Evolutionary conservation across 1,140 invertebrate genomes (phyloP).

Genomic region (Drosophila ercepeae): DNA sequence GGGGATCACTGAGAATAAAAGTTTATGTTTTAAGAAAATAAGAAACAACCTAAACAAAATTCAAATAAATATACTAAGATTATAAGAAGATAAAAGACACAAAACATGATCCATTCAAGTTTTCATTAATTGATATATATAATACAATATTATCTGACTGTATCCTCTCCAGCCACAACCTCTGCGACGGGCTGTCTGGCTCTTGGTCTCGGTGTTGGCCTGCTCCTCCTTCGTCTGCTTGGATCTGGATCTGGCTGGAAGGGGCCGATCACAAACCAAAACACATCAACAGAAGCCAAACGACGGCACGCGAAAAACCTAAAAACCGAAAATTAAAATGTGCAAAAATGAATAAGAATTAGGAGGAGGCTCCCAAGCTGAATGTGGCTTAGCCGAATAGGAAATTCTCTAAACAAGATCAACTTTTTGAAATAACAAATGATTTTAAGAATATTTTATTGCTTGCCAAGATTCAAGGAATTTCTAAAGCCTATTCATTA

Average conservation of each 20-base stretch:
- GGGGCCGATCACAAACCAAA: slow-evolving; percentile 38
- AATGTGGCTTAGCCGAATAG: neutral
- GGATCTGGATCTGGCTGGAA: slow-evolving; percentile 54
- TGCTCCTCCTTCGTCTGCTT: slow-evolving; percentile 36
- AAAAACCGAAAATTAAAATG: slow-evolving; percentile 71
- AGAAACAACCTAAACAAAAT: neutral
- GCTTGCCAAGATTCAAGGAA: too few species aligned
- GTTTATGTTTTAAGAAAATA: neutral
- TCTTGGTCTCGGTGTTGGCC: slow-evolving; percentile 33
- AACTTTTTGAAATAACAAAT: neutral
- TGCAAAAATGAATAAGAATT: slow-evolving; percentile 72
- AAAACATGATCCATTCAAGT: too few species aligned
- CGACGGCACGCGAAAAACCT: slow-evolving; percentile 77
- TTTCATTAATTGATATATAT: neutral
- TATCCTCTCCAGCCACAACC: slow-evolving; percentile 5
- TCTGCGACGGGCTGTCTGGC: slow-evolving; percentile 72
- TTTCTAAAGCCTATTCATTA: too few species aligned
- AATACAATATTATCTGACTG: slow-evolving; percentile 1
- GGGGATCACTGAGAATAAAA: neutral
- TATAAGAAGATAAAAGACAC: too few species aligned
- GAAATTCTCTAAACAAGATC: slow-evolving; percentile 24
- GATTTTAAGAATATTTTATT: too few species aligned
- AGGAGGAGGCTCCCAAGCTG: slow-evolving; percentile 4
- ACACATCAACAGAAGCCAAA: slow-evolving; percentile 69
- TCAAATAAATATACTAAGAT: too few species aligned